A percentile compares a stretch with the other conserved stretches of the same genome.
Evolutionary conservation across 2,797 vertebrate genomes (phyloP).

Genomic region (Arnoldichthys spilopterus): DNA sequence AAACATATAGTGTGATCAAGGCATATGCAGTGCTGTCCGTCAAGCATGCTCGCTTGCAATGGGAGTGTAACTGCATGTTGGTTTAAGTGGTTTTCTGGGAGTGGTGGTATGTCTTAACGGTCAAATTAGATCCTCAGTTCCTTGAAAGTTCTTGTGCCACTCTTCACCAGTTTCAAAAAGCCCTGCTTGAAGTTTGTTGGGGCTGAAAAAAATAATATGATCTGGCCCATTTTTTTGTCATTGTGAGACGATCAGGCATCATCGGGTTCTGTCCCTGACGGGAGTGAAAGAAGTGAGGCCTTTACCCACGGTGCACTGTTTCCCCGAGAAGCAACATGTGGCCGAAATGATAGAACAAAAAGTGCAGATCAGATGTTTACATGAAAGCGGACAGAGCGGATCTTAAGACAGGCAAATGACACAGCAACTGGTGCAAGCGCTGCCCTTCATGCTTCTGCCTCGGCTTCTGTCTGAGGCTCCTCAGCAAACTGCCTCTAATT

Average conservation of each 20-base stretch:
- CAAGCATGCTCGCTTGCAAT: neutral
- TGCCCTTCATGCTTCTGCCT: slow-evolving; percentile 24
- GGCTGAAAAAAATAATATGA: neutral
- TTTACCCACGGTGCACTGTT: neutral
- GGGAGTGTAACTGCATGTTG: no score
- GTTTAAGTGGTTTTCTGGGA: no score
- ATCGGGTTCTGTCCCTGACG: neutral
- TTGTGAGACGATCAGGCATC: neutral
- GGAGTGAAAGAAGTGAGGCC: neutral
- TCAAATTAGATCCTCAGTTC: neutral
- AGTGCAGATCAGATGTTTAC: neutral
- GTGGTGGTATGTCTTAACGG: no score
- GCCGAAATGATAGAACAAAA: neutral
- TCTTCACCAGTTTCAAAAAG: neutral
- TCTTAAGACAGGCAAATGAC: slow-evolving; percentile 24
- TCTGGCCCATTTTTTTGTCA: neutral
- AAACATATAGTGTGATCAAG: no score
- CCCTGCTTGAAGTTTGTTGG: neutral
- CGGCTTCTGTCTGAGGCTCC: slow-evolving; percentile 31
- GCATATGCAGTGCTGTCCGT: no score
- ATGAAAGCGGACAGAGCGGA: neutral
- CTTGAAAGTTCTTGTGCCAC: neutral
- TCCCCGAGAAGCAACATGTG: neutral
- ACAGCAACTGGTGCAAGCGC: neutral
- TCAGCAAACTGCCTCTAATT: slow-evolving; percentile 45